Evolutionary conservation across 2,113 vertebrate genomes (phyloP), one percentile per base, ranked within the genome.

Genomic region (Donacobius atricapilla): DNA sequence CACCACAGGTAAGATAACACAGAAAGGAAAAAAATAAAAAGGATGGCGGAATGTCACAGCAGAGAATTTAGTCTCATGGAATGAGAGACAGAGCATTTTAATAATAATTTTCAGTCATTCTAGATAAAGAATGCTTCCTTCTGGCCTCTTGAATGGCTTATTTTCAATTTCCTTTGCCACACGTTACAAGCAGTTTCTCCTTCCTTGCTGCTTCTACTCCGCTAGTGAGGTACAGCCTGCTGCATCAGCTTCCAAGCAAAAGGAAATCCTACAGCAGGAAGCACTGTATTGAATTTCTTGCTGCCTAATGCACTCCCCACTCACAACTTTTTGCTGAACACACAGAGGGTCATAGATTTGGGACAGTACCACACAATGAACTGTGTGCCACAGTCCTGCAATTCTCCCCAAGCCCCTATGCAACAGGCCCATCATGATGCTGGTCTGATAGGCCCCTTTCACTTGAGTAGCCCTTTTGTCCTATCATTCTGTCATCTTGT

Each of bases 1-100:
- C 50, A 82, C 35, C 28, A 70, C 31, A 91, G 87, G 69, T 94
- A 94, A 95, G 80, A 92, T 85, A 95, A 93, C 40, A 18, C 7
- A 57, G 37, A 20, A 80, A 19, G 37, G 17, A 7, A 25, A 68
- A 15, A 76, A 66, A 15, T 25, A 47, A n/a, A 81, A 73, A 84
- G 17, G 11, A 77, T 3, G 4, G 66, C 33, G 51, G 31, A 75
- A 78, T 5, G 3, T 40, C 53, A 33, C n/a, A 64, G 75, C 53
- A 82, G 28, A 80, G 47, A 89, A 85, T 72, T 85, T 69, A 91
- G 70, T 89, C 81, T 87, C 3, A 2, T 8, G 18, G 69, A 84
- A 91, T 65, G 57, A 83, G 40, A 96, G n/a, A 50, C 42, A 89
- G 45, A 87, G 82, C 40, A 45, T 83, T 89, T 87, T 45, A 65